Conservation (phyloP, 2,113 vertebrate species). For the Martes martes region DNA sequence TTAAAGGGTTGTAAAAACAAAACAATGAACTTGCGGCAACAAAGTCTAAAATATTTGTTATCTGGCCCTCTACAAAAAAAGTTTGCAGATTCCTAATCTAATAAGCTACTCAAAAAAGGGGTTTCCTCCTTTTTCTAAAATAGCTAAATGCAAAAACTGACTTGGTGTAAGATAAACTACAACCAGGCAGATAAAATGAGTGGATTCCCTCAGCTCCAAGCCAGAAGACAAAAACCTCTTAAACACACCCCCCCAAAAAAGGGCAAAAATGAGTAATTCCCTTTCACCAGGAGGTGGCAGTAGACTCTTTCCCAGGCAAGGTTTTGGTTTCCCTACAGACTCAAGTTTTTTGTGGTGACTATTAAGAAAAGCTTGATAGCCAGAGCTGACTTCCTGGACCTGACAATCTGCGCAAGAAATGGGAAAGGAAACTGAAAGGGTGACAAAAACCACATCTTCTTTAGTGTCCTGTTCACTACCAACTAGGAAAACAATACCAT, state of each 20-base stretch:
- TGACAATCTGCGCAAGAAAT: constrained; percentile 20
- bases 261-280: constrained; percentile 17
- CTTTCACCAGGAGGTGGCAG: constrained; percentile 58
- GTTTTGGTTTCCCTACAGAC: background rate
- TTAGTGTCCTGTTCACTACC: background rate
- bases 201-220: background rate
- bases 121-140: background rate
- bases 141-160: background rate
- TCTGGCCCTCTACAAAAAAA: background rate
- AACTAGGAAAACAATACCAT: constrained; percentile 45
- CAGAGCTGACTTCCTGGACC: background rate
- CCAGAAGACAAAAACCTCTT: constrained; percentile 20
- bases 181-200: background rate
- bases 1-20: constrained; percentile 21
- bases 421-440: constrained; percentile 21
- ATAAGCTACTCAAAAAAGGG: background rate
- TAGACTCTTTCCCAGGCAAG: constrained; percentile 40
- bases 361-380: constrained; percentile 42
- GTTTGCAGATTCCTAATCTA: background rate
- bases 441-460: constrained; percentile 26
- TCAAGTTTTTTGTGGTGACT: constrained; percentile 19
- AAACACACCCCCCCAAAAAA: background rate
- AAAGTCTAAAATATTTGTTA: background rate
- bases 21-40: background rate
- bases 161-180: constrained; percentile 8